These are phyloP conservation scores for Euproctis similis DNA, from an alignment of 2,888 invertebrate genomes.

Conservation along the genomic window DNA sequence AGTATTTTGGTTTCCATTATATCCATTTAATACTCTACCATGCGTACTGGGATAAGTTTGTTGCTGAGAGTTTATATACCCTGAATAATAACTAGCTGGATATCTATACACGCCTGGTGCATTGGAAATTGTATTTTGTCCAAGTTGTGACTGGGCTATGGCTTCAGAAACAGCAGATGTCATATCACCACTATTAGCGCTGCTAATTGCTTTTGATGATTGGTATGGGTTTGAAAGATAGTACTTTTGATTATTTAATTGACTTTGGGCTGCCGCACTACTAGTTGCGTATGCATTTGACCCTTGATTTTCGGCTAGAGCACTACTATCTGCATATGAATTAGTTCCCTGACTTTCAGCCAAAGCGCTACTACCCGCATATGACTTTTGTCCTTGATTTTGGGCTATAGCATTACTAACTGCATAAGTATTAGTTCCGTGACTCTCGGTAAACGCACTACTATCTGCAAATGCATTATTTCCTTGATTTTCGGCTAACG, in stretches of 20 bases:
- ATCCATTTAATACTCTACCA: neutral
- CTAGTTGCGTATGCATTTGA: neutral
- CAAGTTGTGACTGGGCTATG: conserved; percentile 2
- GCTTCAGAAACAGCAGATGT: conserved; percentile 4
- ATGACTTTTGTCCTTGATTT: too few relatives aligned
- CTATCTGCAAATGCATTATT: too few relatives aligned
- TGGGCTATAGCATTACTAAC: too few relatives aligned
- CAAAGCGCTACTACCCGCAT: too few relatives aligned
- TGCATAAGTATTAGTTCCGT: too few relatives aligned
- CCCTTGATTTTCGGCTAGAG: too few relatives aligned
- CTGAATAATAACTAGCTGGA: conserved; percentile 7
- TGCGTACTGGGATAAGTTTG: conserved; percentile 5
- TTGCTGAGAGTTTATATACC: conserved; percentile 9
- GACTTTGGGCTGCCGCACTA: neutral
- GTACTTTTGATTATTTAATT: neutral
- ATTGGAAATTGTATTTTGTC: conserved; percentile 3
- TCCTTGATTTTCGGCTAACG: too few relatives aligned
- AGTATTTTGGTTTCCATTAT: conserved; percentile 9
- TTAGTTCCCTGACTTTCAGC: too few relatives aligned
- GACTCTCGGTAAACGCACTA: too few relatives aligned
- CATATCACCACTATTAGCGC: conserved; percentile 1
- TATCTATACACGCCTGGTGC: conserved; percentile 7
- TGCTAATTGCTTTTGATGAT: neutral
- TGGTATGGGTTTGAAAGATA: conserved; percentile 2
- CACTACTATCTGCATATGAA: too few relatives aligned